Conservation (phyloP, 1,140 invertebrate species). For the Chironomus striatipennis region DNA sequence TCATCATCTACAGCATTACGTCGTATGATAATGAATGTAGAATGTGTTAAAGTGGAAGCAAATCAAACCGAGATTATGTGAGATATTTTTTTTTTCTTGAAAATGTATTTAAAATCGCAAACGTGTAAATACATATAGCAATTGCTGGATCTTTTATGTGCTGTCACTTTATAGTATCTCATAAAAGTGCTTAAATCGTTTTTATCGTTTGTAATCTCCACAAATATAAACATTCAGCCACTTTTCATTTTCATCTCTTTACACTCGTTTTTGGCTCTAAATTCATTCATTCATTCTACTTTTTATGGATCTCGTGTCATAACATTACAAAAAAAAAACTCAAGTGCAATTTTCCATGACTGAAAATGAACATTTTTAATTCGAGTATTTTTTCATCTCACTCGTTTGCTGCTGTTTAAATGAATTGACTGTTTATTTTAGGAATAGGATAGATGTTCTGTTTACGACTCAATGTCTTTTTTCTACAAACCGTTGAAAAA, state of each 20-base stretch:
- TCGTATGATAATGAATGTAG: neutral
- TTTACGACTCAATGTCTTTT: too few species aligned
- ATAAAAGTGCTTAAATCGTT: neutral
- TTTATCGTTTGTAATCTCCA: neutral
- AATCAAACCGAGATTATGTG: neutral
- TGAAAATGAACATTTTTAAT: too few species aligned
- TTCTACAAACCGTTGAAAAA: too few species aligned
- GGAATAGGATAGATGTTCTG: too few species aligned
- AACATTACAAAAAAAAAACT: too few species aligned
- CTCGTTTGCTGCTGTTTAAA: too few species aligned
- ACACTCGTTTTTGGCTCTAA: neutral
- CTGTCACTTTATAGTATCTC: slow-evolving; percentile 10
- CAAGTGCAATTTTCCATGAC: too few species aligned
- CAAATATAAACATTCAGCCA: neutral
- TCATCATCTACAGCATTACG: neutral
- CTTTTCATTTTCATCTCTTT: neutral
- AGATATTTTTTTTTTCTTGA: neutral
- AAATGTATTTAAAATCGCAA: neutral
- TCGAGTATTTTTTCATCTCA: too few species aligned
- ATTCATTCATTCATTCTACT: too few species aligned
- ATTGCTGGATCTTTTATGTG: neutral
- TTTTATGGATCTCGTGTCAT: too few species aligned
- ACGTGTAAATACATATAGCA: neutral
- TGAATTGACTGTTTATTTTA: too few species aligned
- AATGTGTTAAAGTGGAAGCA: too few species aligned